A percentile compares a stretch with the other conserved stretches of the same genome.
These are phyloP conservation scores for Botia almorhae DNA, from an alignment of 2,797 vertebrate species.

Conservation along the genomic window DNA sequence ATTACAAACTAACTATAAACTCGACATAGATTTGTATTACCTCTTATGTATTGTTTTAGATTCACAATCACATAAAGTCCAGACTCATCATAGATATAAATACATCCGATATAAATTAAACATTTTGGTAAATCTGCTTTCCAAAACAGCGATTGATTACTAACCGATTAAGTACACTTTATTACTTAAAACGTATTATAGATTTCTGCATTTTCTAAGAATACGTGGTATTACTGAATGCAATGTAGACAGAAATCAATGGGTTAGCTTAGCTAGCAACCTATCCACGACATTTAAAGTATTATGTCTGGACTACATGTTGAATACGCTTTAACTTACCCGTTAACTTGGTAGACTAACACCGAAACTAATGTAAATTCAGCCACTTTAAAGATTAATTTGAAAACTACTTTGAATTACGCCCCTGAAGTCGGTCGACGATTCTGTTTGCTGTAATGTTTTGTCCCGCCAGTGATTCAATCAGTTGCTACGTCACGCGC, in stretches of 20 bases:
- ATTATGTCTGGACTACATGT: not conserved
- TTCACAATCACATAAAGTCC: not conserved
- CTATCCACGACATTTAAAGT: not conserved
- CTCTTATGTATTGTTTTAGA: not conserved
- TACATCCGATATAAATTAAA: too few relatives aligned
- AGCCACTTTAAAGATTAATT: not conserved
- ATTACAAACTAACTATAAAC: not conserved
- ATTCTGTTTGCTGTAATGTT: slow-evolving; percentile 9
- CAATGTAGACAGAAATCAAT: not conserved
- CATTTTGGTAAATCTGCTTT: too few relatives aligned
- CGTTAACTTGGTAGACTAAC: not conserved
- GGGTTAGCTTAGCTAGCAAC: slow-evolving; percentile 31
- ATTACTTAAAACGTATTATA: too few relatives aligned
- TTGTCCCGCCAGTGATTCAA: slow-evolving; percentile 77
- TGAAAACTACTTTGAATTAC: not conserved
- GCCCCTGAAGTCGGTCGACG: slow-evolving; percentile 2
- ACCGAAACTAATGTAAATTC: not conserved
- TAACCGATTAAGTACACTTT: too few relatives aligned
- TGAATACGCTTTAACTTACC: not conserved
- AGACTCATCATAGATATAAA: not conserved
- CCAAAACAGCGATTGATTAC: too few relatives aligned
- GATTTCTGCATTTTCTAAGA: not conserved
- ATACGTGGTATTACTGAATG: not conserved
- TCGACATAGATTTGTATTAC: not conserved
- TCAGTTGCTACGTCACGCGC: slow-evolving; percentile 42